Evolutionary conservation across 2,797 vertebrate genomes (phyloP).

Genomic region (Aythya fuligula): DNA sequence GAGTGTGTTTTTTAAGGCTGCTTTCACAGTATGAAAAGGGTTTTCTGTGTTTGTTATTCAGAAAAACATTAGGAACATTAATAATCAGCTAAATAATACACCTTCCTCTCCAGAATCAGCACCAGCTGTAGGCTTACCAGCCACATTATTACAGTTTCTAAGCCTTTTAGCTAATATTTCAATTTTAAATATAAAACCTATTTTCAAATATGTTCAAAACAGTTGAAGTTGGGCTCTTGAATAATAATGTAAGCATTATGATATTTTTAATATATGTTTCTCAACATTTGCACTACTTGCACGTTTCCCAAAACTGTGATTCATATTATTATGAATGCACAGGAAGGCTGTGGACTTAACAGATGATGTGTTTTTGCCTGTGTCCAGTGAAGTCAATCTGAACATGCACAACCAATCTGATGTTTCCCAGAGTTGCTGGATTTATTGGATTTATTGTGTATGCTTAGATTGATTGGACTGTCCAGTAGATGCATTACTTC

Average conservation of each 20-base stretch:
- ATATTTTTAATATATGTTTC: not conserved
- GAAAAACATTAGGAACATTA: not conserved
- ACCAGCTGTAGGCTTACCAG: not conserved
- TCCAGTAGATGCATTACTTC: not conserved
- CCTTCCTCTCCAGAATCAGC: not conserved
- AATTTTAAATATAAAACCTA: not conserved
- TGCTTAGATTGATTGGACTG: not conserved
- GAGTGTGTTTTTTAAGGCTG: not conserved
- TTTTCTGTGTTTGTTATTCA: not conserved
- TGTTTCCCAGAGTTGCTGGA: not conserved
- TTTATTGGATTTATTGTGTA: not conserved
- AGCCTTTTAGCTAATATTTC: constrained; percentile 7
- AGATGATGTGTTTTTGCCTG: not conserved
- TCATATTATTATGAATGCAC: not conserved
- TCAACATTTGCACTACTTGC: not conserved
- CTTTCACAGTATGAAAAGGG: not conserved
- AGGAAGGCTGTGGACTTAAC: not conserved
- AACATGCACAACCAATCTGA: not conserved
- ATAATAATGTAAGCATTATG: not conserved
- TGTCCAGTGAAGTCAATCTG: not conserved
- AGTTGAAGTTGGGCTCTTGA: not conserved
- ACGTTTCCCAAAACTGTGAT: not conserved
- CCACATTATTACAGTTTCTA: constrained; percentile 37
- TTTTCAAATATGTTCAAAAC: not conserved
- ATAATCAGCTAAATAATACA: constrained; percentile 4